These are phyloP conservation scores for Danio kyathit DNA, from an alignment of 2,797 vertebrate species.

Conservation along the genomic window DNA sequence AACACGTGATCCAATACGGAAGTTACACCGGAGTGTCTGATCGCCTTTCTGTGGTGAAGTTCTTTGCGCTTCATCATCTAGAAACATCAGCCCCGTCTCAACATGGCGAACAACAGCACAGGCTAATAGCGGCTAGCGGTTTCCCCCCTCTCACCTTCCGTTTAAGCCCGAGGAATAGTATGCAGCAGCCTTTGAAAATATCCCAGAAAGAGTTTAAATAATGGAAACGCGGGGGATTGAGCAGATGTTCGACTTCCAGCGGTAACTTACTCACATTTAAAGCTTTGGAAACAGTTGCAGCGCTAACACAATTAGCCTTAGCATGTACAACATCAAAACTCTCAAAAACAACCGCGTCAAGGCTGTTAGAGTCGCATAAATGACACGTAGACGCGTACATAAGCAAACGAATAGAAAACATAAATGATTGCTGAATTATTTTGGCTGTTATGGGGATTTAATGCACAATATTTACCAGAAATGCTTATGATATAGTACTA, in stretches of 20 bases:
- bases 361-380: background rate
- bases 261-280: constrained; percentile 73
- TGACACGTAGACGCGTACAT: background rate
- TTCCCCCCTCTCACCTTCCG: constrained; percentile 27
- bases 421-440: background rate
- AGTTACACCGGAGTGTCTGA: background rate
- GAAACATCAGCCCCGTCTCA: constrained; percentile 51
- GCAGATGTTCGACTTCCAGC: constrained; percentile 85
- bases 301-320: constrained; percentile 42
- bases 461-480: background rate
- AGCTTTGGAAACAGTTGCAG: constrained; percentile 15
- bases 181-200: constrained; percentile 51
- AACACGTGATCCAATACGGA: constrained; percentile 17
- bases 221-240: constrained; percentile 82
- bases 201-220: constrained; percentile 48
- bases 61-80: constrained; percentile 26
- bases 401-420: background rate
- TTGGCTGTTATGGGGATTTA: background rate
- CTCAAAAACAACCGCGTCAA: constrained; percentile 8
- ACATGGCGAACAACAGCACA: constrained; percentile 61
- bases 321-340: constrained; percentile 14
- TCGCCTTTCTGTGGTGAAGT: background rate
- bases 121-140: constrained; percentile 53
- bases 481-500: background rate
- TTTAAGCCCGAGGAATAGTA: constrained; percentile 46